These are phyloP conservation scores for Crotophaga sulcirostris DNA, from an alignment of 2,113 vertebrate species.

Conservation along the genomic window DNA sequence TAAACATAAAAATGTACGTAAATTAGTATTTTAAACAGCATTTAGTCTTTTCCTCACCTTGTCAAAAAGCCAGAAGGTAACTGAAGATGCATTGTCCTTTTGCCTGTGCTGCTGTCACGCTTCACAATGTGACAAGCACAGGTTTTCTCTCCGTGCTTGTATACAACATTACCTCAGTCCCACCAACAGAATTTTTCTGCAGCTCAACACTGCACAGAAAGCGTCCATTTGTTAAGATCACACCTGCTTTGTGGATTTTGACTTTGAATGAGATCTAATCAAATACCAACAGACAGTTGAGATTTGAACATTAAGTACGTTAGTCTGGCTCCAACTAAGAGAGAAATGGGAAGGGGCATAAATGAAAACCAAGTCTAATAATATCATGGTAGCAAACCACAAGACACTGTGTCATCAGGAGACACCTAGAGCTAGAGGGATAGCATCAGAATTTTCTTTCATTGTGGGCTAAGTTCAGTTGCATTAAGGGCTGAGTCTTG, in stretches of 20 bases:
- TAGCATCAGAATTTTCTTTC: neutral
- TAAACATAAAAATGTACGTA: neutral
- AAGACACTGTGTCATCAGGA: neutral
- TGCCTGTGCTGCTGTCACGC: neutral
- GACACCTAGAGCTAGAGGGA: neutral
- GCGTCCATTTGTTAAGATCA: neutral
- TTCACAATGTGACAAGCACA: neutral
- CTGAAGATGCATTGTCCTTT: neutral
- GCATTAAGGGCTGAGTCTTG: neutral
- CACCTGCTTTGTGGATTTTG: neutral
- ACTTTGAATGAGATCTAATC: neutral
- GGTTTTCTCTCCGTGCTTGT: neutral
- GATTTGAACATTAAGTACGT: neutral
- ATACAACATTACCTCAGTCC: neutral
- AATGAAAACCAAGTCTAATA: neutral
- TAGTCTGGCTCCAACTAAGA: neutral
- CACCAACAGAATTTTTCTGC: neutral
- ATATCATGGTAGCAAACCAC: no score
- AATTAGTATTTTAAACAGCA: neutral
- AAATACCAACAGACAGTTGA: neutral
- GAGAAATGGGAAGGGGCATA: neutral
- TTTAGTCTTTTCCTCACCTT: neutral
- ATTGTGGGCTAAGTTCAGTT: neutral
- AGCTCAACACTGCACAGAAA: neutral
- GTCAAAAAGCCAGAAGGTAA: neutral